A percentile compares a stretch with the other conserved stretches of the same genome.
phyloP scores from a whole-genome alignment of 2,113 vertebrate genomes.

The Plotosus lineatus region DNA sequence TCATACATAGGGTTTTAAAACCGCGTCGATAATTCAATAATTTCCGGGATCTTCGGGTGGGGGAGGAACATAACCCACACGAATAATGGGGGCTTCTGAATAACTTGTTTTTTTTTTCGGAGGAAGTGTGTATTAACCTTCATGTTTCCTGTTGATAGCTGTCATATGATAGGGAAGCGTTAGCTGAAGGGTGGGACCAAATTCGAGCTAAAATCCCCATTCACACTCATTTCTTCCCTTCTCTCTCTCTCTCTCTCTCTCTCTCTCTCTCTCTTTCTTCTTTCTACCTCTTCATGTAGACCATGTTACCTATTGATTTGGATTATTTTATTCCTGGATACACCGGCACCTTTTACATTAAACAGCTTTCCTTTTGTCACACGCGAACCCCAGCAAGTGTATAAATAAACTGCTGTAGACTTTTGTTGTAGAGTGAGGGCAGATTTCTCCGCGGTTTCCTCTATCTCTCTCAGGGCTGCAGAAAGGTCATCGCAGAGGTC shows the following conservation, averaged over 20 bases:
- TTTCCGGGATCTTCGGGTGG: too few species aligned
- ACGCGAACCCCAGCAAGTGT: background rate
- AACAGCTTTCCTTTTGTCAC: background rate
- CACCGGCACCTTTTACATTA: background rate
- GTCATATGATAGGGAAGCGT: background rate
- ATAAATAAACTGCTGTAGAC: background rate
- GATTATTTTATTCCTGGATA: background rate
- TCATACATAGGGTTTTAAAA: too few species aligned
- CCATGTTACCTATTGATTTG: too few species aligned
- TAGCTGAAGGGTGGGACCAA: background rate
- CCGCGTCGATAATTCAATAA: too few species aligned
- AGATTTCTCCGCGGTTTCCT: background rate
- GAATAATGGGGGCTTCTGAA: too few species aligned
- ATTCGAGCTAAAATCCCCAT: background rate
- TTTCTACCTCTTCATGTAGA: background rate
- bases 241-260: too few species aligned
- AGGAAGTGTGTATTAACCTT: too few species aligned
- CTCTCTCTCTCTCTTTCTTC: too few species aligned
- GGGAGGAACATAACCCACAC: too few species aligned
- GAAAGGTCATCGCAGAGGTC: conserved; percentile 1
- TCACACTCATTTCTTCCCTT: too few species aligned
- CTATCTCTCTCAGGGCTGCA: background rate
- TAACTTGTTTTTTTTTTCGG: too few species aligned
- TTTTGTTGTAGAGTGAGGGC: background rate
- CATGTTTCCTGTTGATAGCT: too few species aligned